Evolutionary conservation across 2,797 vertebrate species (phyloP), one percentile per base, ranked within the genome.

Genomic region (Phoeniculus purpureus): DNA sequence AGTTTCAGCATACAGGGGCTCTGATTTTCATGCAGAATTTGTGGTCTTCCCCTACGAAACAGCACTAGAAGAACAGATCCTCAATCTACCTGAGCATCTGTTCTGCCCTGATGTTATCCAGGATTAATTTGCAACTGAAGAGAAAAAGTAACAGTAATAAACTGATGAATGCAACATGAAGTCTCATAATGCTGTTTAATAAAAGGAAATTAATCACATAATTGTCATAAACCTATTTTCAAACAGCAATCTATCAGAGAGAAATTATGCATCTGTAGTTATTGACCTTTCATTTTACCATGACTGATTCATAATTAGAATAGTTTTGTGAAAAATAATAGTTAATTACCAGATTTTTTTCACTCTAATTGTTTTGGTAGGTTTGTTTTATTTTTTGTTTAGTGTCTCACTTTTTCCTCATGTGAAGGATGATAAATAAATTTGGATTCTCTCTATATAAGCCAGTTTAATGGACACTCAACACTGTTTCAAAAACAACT

Each of bases 141-240:
- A 97, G 91, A 93, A 96, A 96, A 95, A 95, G 83, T 89, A 96
- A 90, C 87, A 97, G 82, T 79, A 97, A 97, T 96, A 96, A 96
- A 96, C 90, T 95, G 96, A 97, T 96, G 97, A 97, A 97, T 97
- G 96, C 96, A 97, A 97, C 96, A 96, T 93, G 94, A 97, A 98
- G 95, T 97, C 95, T 97, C 95, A 96, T 97, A 98, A 97, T 93
- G 77, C 89, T 96, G 91, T 96, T 97, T 97, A 98, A 97, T 97
- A 97, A 97, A 96, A 97, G 94, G 94, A 97, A 97, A 98, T 97
- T 97, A 98, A 98, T 98, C 97, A 97, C 94, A 92, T 97, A 97
- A 98, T 98, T 98, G 96, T 97, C 96, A 97, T 95, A 97, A 97
- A 97, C 95, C 96, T 97, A 97, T 97, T 98, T 98, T 97, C 96